Base-by-base conservation (phyloP, 2,888 invertebrate species). In the Lutraria lutraria region DNA sequence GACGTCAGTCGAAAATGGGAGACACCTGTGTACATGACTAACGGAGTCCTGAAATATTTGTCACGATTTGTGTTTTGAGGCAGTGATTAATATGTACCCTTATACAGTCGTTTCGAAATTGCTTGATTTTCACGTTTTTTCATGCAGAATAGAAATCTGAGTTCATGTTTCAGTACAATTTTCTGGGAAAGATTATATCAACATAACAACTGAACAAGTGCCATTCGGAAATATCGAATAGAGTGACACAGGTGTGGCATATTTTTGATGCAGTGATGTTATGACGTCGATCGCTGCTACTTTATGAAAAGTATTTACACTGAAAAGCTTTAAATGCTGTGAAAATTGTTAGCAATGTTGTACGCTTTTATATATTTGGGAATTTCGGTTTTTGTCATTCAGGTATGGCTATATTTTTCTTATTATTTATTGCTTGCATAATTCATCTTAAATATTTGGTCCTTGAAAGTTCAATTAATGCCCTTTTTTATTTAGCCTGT, bases 1-100 rank as follows among this genome's bases (percentile, higher is more conserved):
- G 82, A 89, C 90, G 90, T 90, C 90, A 90, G 43, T 60, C 6
- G 16, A 0, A 54, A 72, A 43, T 72, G 87, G 88, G 88, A 88
- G 83, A 88, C 85, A 80, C 84, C 68, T 87, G 82, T 87, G 72
- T 86, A 87, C 82, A 87, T 87, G 87, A 87, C 87, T 87, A 87
- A 87, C 84, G 25, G 80, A 79, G 53, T 81, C 25, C 31, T 80
- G 53, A 88, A 63, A 43, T 83, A 56, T 83, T 84, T 88, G 84
- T 88, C 88, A 85, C 84, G 88, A 84, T 88, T 34, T 84, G 16
- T 34, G 15, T 16, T 76, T 76, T 13, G 16, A 76, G 76, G 16
- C 76, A 34, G 76, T 76, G 76, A 31, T 76, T 76, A 68, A 68
- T 25, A 68, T 25, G 63, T 25, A 25, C 63, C 25, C n/a, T 1